Conservation (phyloP, 1,140 invertebrate species). For the Portunus trituberculatus region DNA sequence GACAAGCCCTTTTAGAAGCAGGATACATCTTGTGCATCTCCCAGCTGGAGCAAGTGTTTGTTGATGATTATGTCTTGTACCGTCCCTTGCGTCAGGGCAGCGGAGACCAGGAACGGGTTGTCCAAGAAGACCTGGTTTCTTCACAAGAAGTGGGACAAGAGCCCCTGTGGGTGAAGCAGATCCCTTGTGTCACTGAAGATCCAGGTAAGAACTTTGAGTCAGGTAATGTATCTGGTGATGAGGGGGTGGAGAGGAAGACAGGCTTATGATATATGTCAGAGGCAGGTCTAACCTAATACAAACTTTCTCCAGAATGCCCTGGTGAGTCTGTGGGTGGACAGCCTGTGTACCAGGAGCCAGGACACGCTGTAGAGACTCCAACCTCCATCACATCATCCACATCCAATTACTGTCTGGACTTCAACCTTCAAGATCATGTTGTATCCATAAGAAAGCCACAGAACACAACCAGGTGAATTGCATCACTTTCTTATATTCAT, state of each 20-base stretch:
- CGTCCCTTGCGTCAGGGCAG: conserved; percentile 79
- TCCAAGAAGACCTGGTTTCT: conserved; percentile 33
- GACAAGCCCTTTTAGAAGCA: conserved; percentile 90
- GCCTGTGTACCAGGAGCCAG: conserved; percentile 44
- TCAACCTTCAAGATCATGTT: conserved; percentile 86
- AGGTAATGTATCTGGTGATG: no score
- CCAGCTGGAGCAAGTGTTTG: conserved; percentile 82
- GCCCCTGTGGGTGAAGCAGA: conserved; percentile 87
- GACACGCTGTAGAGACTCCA: conserved; percentile 76
- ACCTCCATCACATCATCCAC: conserved; percentile 82
- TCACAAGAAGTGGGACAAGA: conserved; percentile 83
- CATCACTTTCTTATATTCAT: background rate
- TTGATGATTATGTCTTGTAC: conserved; percentile 85
- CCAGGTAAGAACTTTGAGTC: conserved; percentile 29
- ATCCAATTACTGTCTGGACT: conserved; percentile 86
- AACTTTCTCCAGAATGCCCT: background rate
- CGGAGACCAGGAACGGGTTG: conserved; percentile 78
- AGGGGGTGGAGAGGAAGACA: no score
- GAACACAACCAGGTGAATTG: conserved; percentile 70
- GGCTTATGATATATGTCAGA: no score
- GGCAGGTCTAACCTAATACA: no score
- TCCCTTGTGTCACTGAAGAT: conserved; percentile 79
- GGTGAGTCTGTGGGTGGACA: background rate
- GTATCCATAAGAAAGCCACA: conserved; percentile 80
- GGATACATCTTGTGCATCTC: conserved; percentile 87